phyloP scores from a whole-genome alignment of 2,888 invertebrate genomes.

The Glomeris marginata region DNA sequence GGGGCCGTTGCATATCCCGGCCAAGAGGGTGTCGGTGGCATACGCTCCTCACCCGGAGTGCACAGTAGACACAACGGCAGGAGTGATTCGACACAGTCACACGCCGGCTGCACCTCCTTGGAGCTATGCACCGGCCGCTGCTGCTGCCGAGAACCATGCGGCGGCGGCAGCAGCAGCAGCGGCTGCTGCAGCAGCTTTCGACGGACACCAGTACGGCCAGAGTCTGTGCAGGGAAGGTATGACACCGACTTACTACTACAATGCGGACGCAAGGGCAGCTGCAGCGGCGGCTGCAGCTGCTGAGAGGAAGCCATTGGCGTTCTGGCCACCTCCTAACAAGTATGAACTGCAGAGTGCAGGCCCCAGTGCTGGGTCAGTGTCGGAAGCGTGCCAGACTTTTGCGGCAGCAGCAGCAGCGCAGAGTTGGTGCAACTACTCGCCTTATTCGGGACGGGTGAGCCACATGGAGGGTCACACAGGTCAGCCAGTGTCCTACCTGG shows the following conservation, averaged over 20 bases:
- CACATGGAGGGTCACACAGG: slow-evolving; percentile 20
- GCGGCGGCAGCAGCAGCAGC: no score
- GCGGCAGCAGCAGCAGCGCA: slow-evolving; percentile 54
- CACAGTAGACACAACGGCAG: slow-evolving; percentile 38
- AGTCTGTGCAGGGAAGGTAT: slow-evolving; percentile 32
- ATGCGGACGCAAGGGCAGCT: slow-evolving; percentile 35
- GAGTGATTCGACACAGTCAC: slow-evolving; percentile 57
- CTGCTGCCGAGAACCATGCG: no score
- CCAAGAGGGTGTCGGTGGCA: slow-evolving; percentile 38
- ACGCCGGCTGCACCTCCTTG: slow-evolving; percentile 36
- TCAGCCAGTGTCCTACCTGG: slow-evolving; percentile 20
- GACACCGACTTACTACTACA: slow-evolving; percentile 57
- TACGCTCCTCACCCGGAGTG: slow-evolving; percentile 20
- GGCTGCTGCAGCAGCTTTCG: neutral
- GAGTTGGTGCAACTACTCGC: slow-evolving; percentile 57
- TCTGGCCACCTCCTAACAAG: slow-evolving; percentile 42
- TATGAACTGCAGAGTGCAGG: slow-evolving; percentile 29
- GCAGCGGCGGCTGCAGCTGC: slow-evolving; percentile 32
- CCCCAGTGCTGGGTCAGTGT: slow-evolving; percentile 32
- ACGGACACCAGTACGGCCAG: slow-evolving; percentile 13
- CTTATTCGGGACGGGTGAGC: slow-evolving; percentile 33
- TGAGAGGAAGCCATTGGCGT: slow-evolving; percentile 40
- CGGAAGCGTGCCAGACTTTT: slow-evolving; percentile 40
- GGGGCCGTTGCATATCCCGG: slow-evolving; percentile 75
- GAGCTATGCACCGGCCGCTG: slow-evolving; percentile 50